These are phyloP conservation scores for Alloplasta piceator DNA, from an alignment of 2,888 invertebrate genomes.

Conservation along the genomic window DNA sequence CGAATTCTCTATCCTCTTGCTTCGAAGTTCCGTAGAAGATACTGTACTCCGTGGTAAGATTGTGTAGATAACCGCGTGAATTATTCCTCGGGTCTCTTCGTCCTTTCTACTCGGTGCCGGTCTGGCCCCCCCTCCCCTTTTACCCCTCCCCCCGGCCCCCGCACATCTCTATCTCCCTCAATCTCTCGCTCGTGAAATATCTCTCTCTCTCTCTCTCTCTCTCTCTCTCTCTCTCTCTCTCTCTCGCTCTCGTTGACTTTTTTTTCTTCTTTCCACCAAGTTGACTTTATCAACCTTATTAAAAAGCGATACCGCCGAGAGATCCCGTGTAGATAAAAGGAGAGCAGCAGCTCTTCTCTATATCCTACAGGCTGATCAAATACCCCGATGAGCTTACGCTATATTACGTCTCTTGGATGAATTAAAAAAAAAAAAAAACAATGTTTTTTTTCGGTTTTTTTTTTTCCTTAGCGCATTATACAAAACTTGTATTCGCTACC, in stretches of 20 bases:
- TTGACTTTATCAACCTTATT: conserved; percentile 83
- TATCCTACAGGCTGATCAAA: conserved; percentile 70
- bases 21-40: conserved; percentile 74
- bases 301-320: conserved; percentile 79
- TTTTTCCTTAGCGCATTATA: background rate
- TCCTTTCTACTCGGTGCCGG: conserved; percentile 72
- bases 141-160: too few species aligned
- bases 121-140: conserved; percentile 62
- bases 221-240: conserved; percentile 11
- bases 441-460: background rate
- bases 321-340: conserved; percentile 78
- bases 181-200: conserved; percentile 28
- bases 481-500: conserved; percentile 32
- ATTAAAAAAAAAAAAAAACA: too few species aligned
- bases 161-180: conserved; percentile 4
- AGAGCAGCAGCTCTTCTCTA: conserved; percentile 63
- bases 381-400: conserved; percentile 46
- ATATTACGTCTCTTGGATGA: conserved; percentile 34
- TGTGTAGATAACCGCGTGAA: conserved; percentile 82
- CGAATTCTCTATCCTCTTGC: conserved; percentile 22
- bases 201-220: conserved; percentile 38
- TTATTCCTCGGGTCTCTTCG: conserved; percentile 77
- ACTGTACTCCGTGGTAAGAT: conserved; percentile 79
- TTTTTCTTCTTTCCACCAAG: conserved; percentile 60
- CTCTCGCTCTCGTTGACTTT: conserved; percentile 42